Evolutionary conservation across 30 jellyfish, hydroid and myxozoan species (phyloP).

Genomic region (Hydractinia symbiolongicarpus): DNA sequence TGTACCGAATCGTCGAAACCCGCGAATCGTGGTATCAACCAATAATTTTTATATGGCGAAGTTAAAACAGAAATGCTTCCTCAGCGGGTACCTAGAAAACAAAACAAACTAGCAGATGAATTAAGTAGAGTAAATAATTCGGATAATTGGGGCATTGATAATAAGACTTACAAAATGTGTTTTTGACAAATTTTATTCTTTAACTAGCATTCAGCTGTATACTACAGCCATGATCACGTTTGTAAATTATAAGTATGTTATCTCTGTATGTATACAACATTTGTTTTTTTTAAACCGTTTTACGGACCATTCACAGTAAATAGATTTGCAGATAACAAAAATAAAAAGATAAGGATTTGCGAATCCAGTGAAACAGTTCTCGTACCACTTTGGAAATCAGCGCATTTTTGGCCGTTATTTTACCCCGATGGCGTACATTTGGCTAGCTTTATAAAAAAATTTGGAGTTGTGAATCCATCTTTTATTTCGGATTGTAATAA

Average conservation of each 20-base stretch:
- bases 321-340: background rate
- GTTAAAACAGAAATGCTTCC: too few relatives aligned
- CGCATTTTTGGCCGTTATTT: background rate
- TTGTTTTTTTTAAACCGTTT: background rate
- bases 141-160: background rate
- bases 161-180: too few relatives aligned
- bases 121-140: background rate
- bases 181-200: too few relatives aligned
- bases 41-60: too few relatives aligned
- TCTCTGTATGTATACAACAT: too few relatives aligned
- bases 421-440: background rate
- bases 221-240: too few relatives aligned
- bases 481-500: background rate
- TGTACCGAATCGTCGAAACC: too few relatives aligned
- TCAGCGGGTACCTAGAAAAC: background rate
- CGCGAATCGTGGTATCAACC: too few relatives aligned
- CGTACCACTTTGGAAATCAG: too few relatives aligned
- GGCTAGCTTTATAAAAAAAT: background rate
- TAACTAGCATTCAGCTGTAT: too few relatives aligned
- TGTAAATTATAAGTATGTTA: too few relatives aligned
- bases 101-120: background rate
- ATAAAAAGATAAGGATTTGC: background rate
- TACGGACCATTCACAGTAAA: background rate
- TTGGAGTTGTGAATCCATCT: background rate
- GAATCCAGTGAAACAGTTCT: too few relatives aligned